Evolutionary conservation across 2,797 vertebrate genomes (phyloP).

Genomic region (Trichosurus vulpecula): DNA sequence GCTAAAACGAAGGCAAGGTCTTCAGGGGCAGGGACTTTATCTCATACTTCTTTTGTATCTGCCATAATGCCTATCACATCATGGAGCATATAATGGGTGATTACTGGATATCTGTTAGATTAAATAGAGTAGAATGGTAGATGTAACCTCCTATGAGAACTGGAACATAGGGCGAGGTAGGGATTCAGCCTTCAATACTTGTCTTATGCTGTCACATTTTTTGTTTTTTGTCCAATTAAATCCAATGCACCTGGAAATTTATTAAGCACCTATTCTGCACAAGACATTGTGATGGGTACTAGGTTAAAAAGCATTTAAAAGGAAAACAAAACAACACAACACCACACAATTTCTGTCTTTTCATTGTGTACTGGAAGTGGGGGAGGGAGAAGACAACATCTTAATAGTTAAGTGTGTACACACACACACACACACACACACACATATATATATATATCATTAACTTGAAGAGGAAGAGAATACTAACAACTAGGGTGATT

Average conservation of each 20-base stretch:
- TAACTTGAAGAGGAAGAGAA: background rate
- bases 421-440: too few relatives aligned
- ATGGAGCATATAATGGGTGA: background rate
- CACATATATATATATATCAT: too few relatives aligned
- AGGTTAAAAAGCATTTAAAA: background rate
- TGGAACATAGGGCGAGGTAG: background rate
- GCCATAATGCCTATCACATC: background rate
- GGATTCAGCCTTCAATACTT: background rate
- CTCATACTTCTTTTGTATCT: background rate
- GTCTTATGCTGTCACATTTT: background rate
- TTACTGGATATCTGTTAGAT: background rate
- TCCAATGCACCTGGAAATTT: background rate
- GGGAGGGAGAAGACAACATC: too few relatives aligned
- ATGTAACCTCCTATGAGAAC: background rate
- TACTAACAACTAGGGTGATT: background rate
- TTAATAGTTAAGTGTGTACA: too few relatives aligned
- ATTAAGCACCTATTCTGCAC: background rate
- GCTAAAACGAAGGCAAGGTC: conserved; percentile 11
- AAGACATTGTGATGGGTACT: background rate
- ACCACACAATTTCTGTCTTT: too few relatives aligned
- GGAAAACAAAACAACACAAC: too few relatives aligned
- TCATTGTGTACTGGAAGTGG: too few relatives aligned
- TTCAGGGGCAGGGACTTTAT: background rate
- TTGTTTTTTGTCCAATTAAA: background rate
- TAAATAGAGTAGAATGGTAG: background rate